phyloP scores from a whole-genome alignment of 2,113 vertebrate genomes.

The Rhinolophus ferrumequinum region DNA sequence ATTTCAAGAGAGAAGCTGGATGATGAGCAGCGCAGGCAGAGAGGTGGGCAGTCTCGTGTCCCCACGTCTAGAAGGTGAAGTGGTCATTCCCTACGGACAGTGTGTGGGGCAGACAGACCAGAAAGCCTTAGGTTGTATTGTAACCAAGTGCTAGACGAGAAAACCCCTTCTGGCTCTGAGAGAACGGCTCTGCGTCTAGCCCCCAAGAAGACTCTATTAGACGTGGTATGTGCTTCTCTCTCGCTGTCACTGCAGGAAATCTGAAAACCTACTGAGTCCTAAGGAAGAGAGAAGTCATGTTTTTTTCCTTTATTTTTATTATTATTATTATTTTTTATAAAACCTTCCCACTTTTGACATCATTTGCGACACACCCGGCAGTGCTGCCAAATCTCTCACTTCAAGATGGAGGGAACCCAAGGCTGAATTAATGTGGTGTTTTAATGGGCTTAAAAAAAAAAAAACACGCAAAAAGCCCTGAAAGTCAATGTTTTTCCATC shows the following conservation, averaged over 20 bases:
- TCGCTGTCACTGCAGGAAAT: not conserved
- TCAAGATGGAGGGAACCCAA: conserved; percentile 57
- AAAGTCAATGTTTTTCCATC: conserved; percentile 8
- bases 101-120: not conserved
- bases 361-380: not conserved
- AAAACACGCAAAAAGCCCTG: not conserved
- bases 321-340: not conserved
- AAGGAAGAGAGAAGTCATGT: not conserved
- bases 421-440: conserved; percentile 52
- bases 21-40: not conserved
- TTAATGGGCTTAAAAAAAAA: conserved; percentile 26
- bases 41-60: not conserved
- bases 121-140: not conserved
- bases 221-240: not conserved
- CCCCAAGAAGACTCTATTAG: not conserved
- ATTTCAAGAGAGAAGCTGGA: not conserved
- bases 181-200: not conserved
- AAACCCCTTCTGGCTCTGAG: not conserved
- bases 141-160: not conserved
- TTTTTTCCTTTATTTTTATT: not conserved
- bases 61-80: not conserved
- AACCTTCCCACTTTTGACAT: conserved; percentile 42
- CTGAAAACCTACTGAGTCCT: conserved; percentile 19
- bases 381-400: conserved; percentile 41
- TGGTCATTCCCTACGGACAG: not conserved